These are phyloP conservation scores for Sciaenops ocellatus DNA, from an alignment of 2,797 vertebrate genomes.

Conservation along the genomic window DNA sequence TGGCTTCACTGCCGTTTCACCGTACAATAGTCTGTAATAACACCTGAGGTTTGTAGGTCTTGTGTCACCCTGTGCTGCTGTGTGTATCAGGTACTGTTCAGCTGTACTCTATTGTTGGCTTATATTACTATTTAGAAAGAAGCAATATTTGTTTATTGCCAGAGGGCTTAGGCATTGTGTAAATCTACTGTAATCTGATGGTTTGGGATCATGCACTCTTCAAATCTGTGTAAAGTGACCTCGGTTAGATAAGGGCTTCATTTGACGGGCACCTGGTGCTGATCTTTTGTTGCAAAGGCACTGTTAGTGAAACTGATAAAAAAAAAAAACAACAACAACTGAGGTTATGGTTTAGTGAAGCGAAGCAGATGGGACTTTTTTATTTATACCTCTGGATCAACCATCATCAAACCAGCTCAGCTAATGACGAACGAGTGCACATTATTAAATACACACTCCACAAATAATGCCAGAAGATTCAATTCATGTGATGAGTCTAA, in stretches of 20 bases:
- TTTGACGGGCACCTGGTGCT: not conserved
- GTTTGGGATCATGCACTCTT: constrained; percentile 1
- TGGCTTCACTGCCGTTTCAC: constrained; percentile 16
- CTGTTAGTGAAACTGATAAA: not conserved
- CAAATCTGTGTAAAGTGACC: constrained; percentile 11
- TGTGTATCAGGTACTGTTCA: constrained; percentile 7
- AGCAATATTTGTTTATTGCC: constrained; percentile 15
- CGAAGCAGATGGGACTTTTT: not conserved
- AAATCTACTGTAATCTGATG: not conserved
- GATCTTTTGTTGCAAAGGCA: constrained; percentile 9
- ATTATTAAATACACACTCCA: not conserved
- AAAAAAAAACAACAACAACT: not conserved
- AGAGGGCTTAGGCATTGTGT: constrained; percentile 9
- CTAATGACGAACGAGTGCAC: not conserved
- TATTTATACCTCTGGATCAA: not conserved
- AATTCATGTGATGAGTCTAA: not conserved
- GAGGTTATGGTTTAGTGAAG: constrained; percentile 5
- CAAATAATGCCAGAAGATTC: not conserved
- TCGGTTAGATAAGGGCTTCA: not conserved
- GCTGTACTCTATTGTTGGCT: constrained; percentile 15
- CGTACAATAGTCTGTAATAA: constrained; percentile 16
- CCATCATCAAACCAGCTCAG: not conserved
- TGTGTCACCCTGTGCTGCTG: constrained; percentile 8
- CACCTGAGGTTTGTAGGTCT: not conserved
- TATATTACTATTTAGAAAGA: constrained; percentile 1